A percentile compares a stretch with the other conserved stretches of the same genome.
Conservation (phyloP, 2,888 invertebrate species). For the Phrixothrix hirtus region DNA sequence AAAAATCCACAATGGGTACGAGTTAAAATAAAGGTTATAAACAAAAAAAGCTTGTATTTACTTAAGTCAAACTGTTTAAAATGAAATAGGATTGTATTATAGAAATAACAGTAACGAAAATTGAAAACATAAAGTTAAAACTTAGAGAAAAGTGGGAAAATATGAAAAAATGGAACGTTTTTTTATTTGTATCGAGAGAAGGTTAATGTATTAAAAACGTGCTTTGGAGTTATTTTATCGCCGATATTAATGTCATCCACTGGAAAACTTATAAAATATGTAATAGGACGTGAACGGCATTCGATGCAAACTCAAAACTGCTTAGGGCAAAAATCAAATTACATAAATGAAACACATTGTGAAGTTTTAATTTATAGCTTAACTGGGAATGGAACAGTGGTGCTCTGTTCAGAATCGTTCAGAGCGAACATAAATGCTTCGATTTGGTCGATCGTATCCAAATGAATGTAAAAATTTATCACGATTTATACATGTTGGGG, state of each 20-base stretch:
- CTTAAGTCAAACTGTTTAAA: no score
- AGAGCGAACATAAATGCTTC: constrained; percentile 29
- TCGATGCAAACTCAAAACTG: constrained; percentile 44
- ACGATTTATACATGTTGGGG: constrained; percentile 48
- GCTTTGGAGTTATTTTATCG: constrained; percentile 35
- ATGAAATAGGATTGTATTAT: no score
- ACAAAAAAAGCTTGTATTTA: no score
- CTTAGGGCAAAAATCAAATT: constrained; percentile 55
- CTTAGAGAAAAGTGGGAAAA: neutral
- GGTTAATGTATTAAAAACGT: constrained; percentile 29
- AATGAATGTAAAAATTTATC: constrained; percentile 53
- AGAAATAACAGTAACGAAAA: no score
- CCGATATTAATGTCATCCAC: constrained; percentile 50
- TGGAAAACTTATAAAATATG: constrained; percentile 52
- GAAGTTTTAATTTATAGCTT: constrained; percentile 55
- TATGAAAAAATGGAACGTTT: neutral
- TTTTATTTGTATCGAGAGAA: constrained; percentile 12
- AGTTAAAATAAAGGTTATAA: no score
- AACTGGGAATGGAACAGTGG: constrained; percentile 45
- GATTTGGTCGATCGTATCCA: constrained; percentile 45
- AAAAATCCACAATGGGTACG: no score
- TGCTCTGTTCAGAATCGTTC: constrained; percentile 22
- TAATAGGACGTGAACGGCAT: constrained; percentile 47
- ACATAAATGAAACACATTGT: constrained; percentile 58
- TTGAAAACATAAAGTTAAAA: no score